Conservation (phyloP, 2,113 vertebrate species). For the Chaetura pelagica region DNA sequence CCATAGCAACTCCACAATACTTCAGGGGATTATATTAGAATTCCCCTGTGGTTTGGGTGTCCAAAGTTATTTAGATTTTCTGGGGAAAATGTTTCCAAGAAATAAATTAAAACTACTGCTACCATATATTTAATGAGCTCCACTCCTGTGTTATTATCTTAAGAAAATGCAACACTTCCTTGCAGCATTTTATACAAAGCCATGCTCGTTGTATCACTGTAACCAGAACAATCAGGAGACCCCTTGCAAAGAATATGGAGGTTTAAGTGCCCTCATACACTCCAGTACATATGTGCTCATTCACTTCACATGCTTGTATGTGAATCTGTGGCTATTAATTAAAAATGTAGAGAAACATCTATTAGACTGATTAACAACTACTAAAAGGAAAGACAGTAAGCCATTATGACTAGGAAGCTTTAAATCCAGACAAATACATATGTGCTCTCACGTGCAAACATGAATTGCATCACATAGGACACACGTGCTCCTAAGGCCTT, state of each 20-base stretch:
- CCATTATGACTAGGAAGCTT: not conserved
- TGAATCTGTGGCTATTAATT: not conserved
- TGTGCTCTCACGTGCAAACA: fast-evolving
- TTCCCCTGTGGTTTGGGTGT: not conserved
- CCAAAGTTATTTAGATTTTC: not conserved
- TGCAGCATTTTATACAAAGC: not conserved
- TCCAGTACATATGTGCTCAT: not conserved
- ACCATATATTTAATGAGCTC: not conserved
- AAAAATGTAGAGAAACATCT: not conserved
- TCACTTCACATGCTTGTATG: not conserved
- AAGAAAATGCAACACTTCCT: not conserved
- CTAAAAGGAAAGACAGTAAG: not conserved
- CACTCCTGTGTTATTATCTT: not conserved
- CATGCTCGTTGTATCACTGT: not conserved
- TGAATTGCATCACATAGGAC: not conserved
- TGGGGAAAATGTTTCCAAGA: not conserved
- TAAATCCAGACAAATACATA: not conserved
- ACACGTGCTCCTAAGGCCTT: not conserved
- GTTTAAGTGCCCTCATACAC: not conserved
- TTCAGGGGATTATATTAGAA: not conserved
- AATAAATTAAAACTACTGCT: not conserved
- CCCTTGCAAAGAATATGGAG: not conserved
- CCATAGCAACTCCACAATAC: conserved; percentile 15
- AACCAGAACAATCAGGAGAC: not conserved
- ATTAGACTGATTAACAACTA: not conserved